Evolutionary conservation across 2,888 invertebrate genomes (phyloP), one percentile per base, ranked within the genome.

Genomic region (Mythimna pallens): DNA sequence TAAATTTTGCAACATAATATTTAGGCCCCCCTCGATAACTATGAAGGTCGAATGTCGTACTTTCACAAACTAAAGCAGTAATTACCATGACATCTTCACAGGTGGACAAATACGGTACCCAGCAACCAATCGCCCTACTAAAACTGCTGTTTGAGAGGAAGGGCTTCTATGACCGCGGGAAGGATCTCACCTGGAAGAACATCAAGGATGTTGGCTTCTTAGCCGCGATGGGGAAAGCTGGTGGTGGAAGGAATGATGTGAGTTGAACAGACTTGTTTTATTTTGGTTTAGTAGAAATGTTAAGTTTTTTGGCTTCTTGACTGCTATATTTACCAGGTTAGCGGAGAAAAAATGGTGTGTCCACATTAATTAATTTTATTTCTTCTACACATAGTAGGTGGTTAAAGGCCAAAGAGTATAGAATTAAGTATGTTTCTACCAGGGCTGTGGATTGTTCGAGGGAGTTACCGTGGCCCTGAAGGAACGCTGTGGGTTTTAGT

Each of bases 81-180:
- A 52, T 52, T 20, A 52, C 17, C 7, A 17, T 52, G 6, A 4
- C 20, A 55, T 59, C 4, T 40, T 52, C 80, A 20, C 73, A 96
- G 96, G 96, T 96, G 17, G 98, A 98, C 89, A 97, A 97, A 0
- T 99, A 99, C 90, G 99, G 99, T 0, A 99, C 99, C 0, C 99
- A 99, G 89, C 99, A 99, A 89, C 99, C 99, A 0, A 98, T 99
- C 84, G 99, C 99, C 0, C 94, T 99, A 54, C 93, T 99, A n/a
- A 99, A 99, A 92, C 94, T 99, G 17, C 93, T 99, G n/a, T 97
- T 99, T 79, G 99, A 99, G 93, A 97, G 97, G 78, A 98, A 98
- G 70, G 99, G 99, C 25, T 97, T 99, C 93, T 99, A 98, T 90
- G 99, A 99, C 92, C 96, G 99, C 69, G 98, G 98, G 40, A 98